These are phyloP conservation scores for Gonocerus acuteangulatus DNA, from an alignment of 2,888 invertebrate genomes.

Conservation along the genomic window DNA sequence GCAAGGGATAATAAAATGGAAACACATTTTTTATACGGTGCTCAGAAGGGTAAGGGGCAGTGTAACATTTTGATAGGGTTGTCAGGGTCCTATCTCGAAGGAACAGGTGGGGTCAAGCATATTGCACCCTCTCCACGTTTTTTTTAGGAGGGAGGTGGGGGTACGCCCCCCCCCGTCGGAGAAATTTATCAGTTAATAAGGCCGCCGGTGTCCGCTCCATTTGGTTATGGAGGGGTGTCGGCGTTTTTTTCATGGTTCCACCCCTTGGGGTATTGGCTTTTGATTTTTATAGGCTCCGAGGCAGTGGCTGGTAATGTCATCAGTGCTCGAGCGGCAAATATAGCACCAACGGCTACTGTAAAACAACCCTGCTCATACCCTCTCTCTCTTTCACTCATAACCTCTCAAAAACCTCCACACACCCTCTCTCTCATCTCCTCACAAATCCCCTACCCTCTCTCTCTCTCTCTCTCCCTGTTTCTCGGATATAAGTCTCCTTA, in stretches of 20 bases:
- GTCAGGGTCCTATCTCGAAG: slow-evolving; percentile 28
- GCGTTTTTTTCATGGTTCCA: not conserved
- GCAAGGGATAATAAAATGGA: slow-evolving; percentile 30
- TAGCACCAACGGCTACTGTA: not conserved
- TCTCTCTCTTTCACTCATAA: not conserved
- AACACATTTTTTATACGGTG: slow-evolving; percentile 31
- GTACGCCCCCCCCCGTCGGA: not conserved
- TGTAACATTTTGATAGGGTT: slow-evolving; percentile 35
- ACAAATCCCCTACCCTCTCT: not conserved
- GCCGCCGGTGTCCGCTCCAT: slow-evolving; percentile 23
- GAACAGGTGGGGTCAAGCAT: slow-evolving; percentile 34
- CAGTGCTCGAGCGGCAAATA: not conserved
- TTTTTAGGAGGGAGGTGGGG: too few species aligned
- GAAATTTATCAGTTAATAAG: slow-evolving; percentile 32
- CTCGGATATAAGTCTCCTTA: too few species aligned
- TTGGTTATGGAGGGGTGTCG: slow-evolving; percentile 10
- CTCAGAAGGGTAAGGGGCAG: slow-evolving; percentile 17
- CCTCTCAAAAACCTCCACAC: not conserved
- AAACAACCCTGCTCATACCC: not conserved
- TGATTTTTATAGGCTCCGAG: slow-evolving; percentile 9
- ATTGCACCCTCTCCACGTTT: slow-evolving; percentile 23
- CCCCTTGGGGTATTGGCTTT: slow-evolving; percentile 6
- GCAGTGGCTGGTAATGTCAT: not conserved
- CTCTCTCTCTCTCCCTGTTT: not conserved
- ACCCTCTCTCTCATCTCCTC: not conserved